Percentiles rank a stretch among this genome's conserved stretches.
These are phyloP conservation scores for Hoplostethus atlanticus DNA, from an alignment of 2,797 vertebrate species.

Conservation along the genomic window DNA sequence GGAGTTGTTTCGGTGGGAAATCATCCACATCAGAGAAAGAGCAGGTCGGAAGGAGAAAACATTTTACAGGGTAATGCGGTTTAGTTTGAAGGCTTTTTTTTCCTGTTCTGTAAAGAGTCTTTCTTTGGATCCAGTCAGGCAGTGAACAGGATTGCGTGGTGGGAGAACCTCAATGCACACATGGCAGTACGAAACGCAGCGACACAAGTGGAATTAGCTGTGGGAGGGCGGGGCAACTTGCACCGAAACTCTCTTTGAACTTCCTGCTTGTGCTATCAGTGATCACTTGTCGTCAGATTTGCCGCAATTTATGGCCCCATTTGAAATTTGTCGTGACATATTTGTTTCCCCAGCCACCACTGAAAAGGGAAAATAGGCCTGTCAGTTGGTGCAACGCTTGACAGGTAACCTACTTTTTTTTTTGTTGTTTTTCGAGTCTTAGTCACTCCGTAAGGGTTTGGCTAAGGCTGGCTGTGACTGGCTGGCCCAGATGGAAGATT, in stretches of 20 bases:
- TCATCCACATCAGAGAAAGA: slow-evolving; percentile 23
- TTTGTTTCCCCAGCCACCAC: slow-evolving; percentile 40
- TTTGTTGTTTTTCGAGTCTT: slow-evolving; percentile 29
- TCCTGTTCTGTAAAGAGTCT: slow-evolving; percentile 4
- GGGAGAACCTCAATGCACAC: slow-evolving; percentile 50
- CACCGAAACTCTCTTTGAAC: slow-evolving; percentile 11
- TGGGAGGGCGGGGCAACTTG: slow-evolving; percentile 32
- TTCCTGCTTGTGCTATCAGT: slow-evolving; percentile 9
- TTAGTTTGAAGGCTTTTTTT: slow-evolving; percentile 32
- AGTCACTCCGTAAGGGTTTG: slow-evolving; percentile 15
- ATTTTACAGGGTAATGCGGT: slow-evolving; percentile 37
- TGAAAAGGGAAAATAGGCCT: slow-evolving; percentile 27
- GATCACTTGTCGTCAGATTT: slow-evolving; percentile 35
- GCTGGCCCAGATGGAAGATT: slow-evolving; percentile 49
- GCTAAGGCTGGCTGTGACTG: background rate
- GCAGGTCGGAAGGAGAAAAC: background rate
- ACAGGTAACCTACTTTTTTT: slow-evolving; percentile 58
- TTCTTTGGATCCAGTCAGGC: slow-evolving; percentile 57
- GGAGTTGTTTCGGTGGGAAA: slow-evolving; percentile 34
- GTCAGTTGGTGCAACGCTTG: slow-evolving; percentile 22
- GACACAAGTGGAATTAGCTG: slow-evolving; percentile 56
- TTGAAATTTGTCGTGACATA: slow-evolving; percentile 51
- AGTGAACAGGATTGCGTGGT: slow-evolving; percentile 54
- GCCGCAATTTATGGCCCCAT: slow-evolving; percentile 27
- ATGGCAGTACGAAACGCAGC: slow-evolving; percentile 50